Base-by-base conservation (phyloP, 1,140 invertebrate species). In the Asbolus verrucosus region DNA sequence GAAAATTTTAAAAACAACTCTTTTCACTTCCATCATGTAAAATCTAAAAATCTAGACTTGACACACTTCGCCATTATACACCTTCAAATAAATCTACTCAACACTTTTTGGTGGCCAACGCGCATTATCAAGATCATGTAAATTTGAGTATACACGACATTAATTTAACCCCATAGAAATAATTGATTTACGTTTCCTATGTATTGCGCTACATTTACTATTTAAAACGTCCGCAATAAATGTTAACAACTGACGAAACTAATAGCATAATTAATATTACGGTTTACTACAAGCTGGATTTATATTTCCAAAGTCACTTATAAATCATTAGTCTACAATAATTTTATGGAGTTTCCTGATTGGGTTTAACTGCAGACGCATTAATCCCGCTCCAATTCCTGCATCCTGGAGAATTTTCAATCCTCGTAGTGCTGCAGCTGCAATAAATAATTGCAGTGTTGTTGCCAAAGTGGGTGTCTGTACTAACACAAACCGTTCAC, bases 211-310 rank as follows among this genome's bases (percentile, higher is more conserved):
- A 38, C n/a, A 19, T 46, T 46, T 46, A 46, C 41, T 46, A 46
- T 16, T 46, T 46, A 46, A 46, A 46, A 46, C 41, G 41, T 6
- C 9, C 9, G 31, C 38, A 66, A 66, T 66, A 18, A 66, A 27
- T 66, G 63, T 66, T 66, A 63, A 41, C 63, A 66, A 43, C 63
- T 27, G 46, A 30, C 27, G 11, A 66, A 66, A 66, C 63, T 43
- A 65, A 39, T 66, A 50, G 59, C 36, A 46, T 46, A 46, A 46
- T 46, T 62, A 62, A 36, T 11, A 14, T 14, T 38, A 30, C 30
- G n/a, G 21, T 62, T 33, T 31, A 30, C 30, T 60, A 60, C 31
- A 15, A n/a, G n/a, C n/a, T 30, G 19, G 14, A 60, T 31, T 60
- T 33, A 62, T 36, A 62, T 38, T 19, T 33, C n/a, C n/a, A 62